Percentiles rank a stretch among this genome's conserved stretches.
Conservation (phyloP, 2,888 invertebrate species). For the Zygothrica quintamaculata region DNA sequence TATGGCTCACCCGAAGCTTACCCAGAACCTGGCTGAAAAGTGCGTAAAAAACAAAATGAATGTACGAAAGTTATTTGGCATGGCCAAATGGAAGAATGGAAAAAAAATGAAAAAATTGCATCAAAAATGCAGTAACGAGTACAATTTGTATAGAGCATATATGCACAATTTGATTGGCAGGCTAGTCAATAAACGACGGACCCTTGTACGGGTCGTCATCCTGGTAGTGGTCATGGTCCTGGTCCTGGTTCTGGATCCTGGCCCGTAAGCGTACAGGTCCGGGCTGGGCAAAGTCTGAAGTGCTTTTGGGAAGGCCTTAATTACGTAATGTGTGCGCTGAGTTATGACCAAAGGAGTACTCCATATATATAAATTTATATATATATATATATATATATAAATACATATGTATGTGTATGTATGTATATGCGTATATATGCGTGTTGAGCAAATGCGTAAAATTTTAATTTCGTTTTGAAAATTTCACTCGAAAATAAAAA, state of each 20-base stretch:
- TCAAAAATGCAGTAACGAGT: conserved; percentile 67
- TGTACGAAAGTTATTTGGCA: conserved; percentile 69
- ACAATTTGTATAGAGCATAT: conserved; percentile 67
- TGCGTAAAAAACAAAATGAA: conserved; percentile 68
- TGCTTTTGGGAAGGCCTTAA: conserved; percentile 80
- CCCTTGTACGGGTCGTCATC: conserved; percentile 8
- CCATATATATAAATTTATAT: conserved; percentile 17
- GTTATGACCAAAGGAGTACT: conserved; percentile 77
- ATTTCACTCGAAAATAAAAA: conserved; percentile 66
- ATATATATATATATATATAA: no score
- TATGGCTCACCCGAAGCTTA: conserved; percentile 12
- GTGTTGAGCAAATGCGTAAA: conserved; percentile 73
- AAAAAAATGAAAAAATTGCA: conserved; percentile 59
- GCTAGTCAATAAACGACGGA: conserved; percentile 63
- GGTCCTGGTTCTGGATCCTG: conserved; percentile 7
- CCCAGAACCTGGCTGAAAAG: conserved; percentile 35
- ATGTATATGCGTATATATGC: conserved; percentile 23
- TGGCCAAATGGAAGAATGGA: conserved; percentile 47
- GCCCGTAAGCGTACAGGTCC: not conserved
- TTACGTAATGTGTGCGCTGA: conserved; percentile 77
- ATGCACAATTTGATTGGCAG: conserved; percentile 72
- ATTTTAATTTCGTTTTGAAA: conserved; percentile 81
- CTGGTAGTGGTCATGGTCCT: no score
- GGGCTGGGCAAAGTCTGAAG: conserved; percentile 66
- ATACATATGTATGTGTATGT: not conserved